These are phyloP conservation scores for Zhuqinia jingwanae DNA, from an alignment of 2,888 invertebrate genomes.

Conservation along the genomic window DNA sequence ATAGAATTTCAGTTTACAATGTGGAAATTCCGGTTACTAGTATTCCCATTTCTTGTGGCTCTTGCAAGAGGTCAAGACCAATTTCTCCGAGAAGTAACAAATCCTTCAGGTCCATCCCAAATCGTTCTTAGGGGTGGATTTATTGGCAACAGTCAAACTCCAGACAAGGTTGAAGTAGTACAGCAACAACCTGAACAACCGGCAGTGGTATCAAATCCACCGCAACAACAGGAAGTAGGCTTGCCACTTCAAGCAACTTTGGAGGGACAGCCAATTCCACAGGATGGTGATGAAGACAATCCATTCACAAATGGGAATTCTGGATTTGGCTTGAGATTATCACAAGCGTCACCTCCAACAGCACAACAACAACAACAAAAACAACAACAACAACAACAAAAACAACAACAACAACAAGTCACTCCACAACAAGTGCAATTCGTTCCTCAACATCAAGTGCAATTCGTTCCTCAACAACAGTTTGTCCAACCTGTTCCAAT, in stretches of 20 bases:
- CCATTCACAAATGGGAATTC: constrained; percentile 33
- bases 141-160: neutral
- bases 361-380: neutral
- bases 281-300: constrained; percentile 22
- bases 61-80: constrained; percentile 34
- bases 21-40: constrained; percentile 22
- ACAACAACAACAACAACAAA: constrained; percentile 31
- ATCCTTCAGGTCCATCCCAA: constrained; percentile 43
- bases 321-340: constrained; percentile 38
- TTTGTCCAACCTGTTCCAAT: neutral
- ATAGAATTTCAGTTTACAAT: too few species aligned
- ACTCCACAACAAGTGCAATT: neutral
- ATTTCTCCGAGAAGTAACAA: constrained; percentile 45
- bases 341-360: neutral
- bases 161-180: neutral
- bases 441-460: neutral
- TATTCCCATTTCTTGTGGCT: neutral
- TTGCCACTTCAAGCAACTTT: constrained; percentile 29
- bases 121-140: constrained; percentile 36
- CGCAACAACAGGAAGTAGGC: constrained; percentile 29
- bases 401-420: constrained; percentile 1
- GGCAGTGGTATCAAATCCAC: neutral
- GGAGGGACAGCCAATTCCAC: constrained; percentile 14
- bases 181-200: neutral
- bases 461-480: neutral